A percentile compares a stretch with the other conserved stretches of the same genome.
Conservation (phyloP, 2,797 vertebrate species). For the Enoplosus armatus region DNA sequence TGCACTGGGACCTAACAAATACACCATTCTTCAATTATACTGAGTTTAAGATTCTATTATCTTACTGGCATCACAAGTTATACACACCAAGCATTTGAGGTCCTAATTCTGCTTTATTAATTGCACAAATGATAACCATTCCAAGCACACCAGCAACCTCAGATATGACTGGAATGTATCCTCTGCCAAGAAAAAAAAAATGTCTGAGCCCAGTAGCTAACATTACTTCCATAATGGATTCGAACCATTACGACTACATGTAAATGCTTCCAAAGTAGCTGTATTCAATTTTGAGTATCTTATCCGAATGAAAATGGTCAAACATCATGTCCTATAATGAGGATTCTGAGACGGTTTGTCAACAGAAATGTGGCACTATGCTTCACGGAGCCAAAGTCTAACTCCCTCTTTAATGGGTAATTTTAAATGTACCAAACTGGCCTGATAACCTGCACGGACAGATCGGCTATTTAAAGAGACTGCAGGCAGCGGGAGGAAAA, state of each 20-base stretch:
- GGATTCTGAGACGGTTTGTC: conserved; percentile 48
- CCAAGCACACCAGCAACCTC: conserved; percentile 55
- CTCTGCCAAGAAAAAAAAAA: conserved; percentile 59
- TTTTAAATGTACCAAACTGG: conserved; percentile 45
- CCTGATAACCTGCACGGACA: conserved; percentile 50
- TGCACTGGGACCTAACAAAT: conserved; percentile 26
- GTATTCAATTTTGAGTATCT: conserved; percentile 60
- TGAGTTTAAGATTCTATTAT: conserved; percentile 46
- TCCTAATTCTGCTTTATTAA: conserved; percentile 55
- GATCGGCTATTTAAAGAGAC: conserved; percentile 52
- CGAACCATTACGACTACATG: conserved; percentile 41
- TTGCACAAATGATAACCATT: conserved; percentile 45
- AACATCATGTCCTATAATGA: conserved; percentile 51
- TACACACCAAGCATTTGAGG: conserved; percentile 31
- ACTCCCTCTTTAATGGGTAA: conserved; percentile 39
- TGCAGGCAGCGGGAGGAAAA: conserved; percentile 47
- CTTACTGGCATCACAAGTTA: conserved; percentile 51
- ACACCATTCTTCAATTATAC: conserved; percentile 17
- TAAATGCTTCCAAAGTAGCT: conserved; percentile 53
- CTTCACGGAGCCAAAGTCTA: conserved; percentile 41
- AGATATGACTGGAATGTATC: conserved; percentile 44
- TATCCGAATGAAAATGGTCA: conserved; percentile 56
- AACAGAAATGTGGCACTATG: conserved; percentile 39
- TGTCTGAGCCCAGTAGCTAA: conserved; percentile 35
- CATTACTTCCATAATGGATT: conserved; percentile 59